Conservation (phyloP, 2,888 invertebrate species). For the Muschampia plurimacula region DNA sequence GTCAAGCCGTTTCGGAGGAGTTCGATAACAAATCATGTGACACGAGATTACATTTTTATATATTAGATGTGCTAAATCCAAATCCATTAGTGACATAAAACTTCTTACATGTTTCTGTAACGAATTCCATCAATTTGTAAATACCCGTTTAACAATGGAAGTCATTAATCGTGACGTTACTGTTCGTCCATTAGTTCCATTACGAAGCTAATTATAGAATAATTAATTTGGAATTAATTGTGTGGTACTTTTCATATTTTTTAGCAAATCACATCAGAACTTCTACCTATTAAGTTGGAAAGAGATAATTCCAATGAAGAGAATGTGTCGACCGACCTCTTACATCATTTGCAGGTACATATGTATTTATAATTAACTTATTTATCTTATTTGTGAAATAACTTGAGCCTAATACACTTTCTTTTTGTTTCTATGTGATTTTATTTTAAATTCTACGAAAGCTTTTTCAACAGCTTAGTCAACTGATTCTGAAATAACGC, state of each 20-base stretch:
- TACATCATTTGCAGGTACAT: constrained; percentile 64
- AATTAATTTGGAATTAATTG: neutral
- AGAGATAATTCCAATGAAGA: constrained; percentile 49
- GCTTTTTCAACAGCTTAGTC: too few relatives aligned
- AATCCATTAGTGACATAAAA: neutral
- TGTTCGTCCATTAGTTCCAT: neutral
- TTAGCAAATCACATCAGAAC: constrained; percentile 50
- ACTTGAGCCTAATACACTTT: too few relatives aligned
- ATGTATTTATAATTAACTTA: too few relatives aligned
- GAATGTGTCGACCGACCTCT: constrained; percentile 53
- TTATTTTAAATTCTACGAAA: too few relatives aligned
- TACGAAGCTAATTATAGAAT: constrained; percentile 6
- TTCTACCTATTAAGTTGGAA: constrained; percentile 57
- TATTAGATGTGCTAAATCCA: neutral
- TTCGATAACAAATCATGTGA: too few relatives aligned
- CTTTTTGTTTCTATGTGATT: too few relatives aligned
- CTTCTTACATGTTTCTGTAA: neutral
- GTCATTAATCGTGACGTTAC: neutral
- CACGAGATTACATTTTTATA: too few relatives aligned
- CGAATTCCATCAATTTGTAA: constrained; percentile 21
- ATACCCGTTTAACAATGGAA: constrained; percentile 11
- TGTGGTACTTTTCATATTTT: constrained; percentile 30
- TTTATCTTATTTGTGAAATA: too few relatives aligned
- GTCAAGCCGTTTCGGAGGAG: too few relatives aligned
- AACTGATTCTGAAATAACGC: too few relatives aligned